Base-by-base conservation (phyloP, 2,113 vertebrate species). In the Amphiprion ocellaris region DNA sequence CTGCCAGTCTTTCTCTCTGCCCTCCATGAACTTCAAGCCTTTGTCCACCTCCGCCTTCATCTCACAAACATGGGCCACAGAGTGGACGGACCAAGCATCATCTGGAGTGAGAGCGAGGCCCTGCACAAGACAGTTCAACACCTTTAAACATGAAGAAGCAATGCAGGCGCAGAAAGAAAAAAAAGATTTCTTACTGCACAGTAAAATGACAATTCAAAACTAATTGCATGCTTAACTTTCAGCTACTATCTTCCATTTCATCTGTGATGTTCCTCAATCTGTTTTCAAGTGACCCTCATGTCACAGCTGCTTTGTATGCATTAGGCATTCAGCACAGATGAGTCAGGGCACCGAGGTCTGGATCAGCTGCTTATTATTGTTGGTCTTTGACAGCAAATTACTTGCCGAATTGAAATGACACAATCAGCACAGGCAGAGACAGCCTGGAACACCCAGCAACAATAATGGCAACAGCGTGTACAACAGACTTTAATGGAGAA, bases 61-160 rank as follows among this genome's bases (percentile, higher is more conserved):
- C 92, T 99, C 98, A 16, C 96, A 93, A 17, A 99, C 16, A 0
- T 99, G 98, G n/a, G 97, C 97, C 0, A 98, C 2, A 0, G 97
- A 90, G 71, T 99, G 98, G 53, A 95, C 95, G 0, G 96, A 91
- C 98, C 98, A 99, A 0, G 95, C 96, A 0, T 99, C 98, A 0
- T 89, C 93, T 0, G 87, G 95, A 41, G 94, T 91, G 54, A 96
- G 19, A 26, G 95, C 83, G 16, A 99, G 92, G 26, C 95, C 97
- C 98, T 99, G 49, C 10, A 50, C 17, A 30, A 30, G 28, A 78
- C 3, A 49, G 23, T 11, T 30, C 4, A 4, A n/a, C 3, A 4
- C 8, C 23, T 12, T 14, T 9, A 54, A 63, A n/a, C 10, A 4
- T 44, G 11, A 14, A 61, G 23, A 23, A 33, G 7, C 2, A 37